Conservation (phyloP, 2,888 invertebrate genomes). For the Drosophila formosana region DNA sequence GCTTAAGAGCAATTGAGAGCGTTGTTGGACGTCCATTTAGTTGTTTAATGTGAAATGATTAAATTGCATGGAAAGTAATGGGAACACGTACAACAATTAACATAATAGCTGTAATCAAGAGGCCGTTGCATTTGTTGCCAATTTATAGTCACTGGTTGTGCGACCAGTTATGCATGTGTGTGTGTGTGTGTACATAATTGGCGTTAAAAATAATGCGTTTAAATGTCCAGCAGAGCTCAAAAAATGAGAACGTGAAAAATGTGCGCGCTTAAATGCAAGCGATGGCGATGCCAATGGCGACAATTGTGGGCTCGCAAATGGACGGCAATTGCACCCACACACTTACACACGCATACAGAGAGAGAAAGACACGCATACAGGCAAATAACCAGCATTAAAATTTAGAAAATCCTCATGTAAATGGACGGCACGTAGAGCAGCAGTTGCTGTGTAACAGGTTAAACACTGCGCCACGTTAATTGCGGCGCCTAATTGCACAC, state of each 20-base stretch:
- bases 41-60: slow-evolving; percentile 50
- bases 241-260: slow-evolving; percentile 69
- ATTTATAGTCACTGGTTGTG: slow-evolving; percentile 61
- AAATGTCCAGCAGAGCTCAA: slow-evolving; percentile 53
- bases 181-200: slow-evolving; percentile 57
- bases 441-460: slow-evolving; percentile 73
- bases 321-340: slow-evolving; percentile 58
- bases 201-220: slow-evolving; percentile 78
- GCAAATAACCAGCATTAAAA: slow-evolving; percentile 75
- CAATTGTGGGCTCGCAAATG: slow-evolving; percentile 69
- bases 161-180: slow-evolving; percentile 26
- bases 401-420: slow-evolving; percentile 76
- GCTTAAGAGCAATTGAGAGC: slow-evolving; percentile 18
- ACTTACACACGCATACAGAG: not conserved
- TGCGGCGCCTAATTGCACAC: slow-evolving; percentile 81
- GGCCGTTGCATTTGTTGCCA: slow-evolving; percentile 65
- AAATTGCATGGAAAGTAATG: slow-evolving; percentile 43
- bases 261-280: slow-evolving; percentile 59
- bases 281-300: slow-evolving; percentile 30
- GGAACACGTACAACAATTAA: slow-evolving; percentile 71
- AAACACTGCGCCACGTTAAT: slow-evolving; percentile 80
- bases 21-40: slow-evolving; percentile 13
- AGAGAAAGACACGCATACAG: slow-evolving; percentile 5
- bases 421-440: slow-evolving; percentile 63
- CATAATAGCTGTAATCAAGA: slow-evolving; percentile 73